These are phyloP conservation scores for Amblyjoppa proteus DNA, from an alignment of 2,888 invertebrate species.

Conservation along the genomic window DNA sequence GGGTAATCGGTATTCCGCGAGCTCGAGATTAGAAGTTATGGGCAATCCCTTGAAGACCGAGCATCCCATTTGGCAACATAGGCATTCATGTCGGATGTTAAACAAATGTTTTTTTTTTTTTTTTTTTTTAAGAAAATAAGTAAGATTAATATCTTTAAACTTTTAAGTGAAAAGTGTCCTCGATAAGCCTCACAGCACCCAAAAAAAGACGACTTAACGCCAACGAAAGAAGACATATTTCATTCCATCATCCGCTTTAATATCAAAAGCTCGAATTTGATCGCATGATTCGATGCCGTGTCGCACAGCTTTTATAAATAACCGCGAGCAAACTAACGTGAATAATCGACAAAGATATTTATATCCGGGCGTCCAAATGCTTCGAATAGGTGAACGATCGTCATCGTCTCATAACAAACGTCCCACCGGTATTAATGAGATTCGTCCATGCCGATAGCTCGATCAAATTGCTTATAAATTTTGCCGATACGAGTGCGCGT, in stretches of 20 bases:
- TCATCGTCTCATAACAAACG: slow-evolving; percentile 32
- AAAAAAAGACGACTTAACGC: background rate
- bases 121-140: no score
- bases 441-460: slow-evolving; percentile 1
- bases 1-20: background rate
- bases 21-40: background rate
- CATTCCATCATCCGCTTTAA: background rate
- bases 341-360: slow-evolving; percentile 10
- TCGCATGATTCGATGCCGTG: background rate
- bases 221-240: background rate
- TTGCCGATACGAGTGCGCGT: background rate
- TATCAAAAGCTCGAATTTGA: background rate
- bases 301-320: slow-evolving; percentile 9
- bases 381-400: slow-evolving; percentile 4
- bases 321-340: background rate
- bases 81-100: background rate
- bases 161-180: no score
- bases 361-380: slow-evolving; percentile 35
- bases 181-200: background rate
- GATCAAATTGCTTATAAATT: background rate
- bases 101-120: background rate
- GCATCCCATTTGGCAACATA: background rate
- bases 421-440: slow-evolving; percentile 37
- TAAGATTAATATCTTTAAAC: no score
- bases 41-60: background rate